Base-by-base conservation (phyloP, 2,113 vertebrate species). In the Zapornia atra region DNA sequence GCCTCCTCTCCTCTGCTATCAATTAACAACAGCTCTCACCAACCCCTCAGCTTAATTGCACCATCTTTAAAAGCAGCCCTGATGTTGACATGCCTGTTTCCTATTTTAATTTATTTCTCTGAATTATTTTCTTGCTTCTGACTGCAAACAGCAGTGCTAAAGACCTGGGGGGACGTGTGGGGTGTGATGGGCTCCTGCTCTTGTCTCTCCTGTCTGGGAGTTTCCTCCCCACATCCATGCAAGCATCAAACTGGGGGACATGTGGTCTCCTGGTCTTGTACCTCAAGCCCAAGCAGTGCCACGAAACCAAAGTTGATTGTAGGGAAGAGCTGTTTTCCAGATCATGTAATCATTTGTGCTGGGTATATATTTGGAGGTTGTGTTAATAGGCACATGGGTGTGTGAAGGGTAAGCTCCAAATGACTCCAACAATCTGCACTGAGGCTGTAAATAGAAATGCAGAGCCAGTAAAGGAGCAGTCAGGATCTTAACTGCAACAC, bases 11-110 rank as follows among this genome's bases (percentile, higher is more conserved):
- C 81, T 89, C 75, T 72, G 81, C 89, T 96, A 76, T 92, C 94
- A 95, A 87, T 96, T 94, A 96, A 82, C 60, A 63, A 75, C 78
- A 92, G 91, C 69, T 94, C 73, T 87, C 77, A 36, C 86, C 65
- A 72, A 11, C 57, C 53, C 81, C 44, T 87, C 0, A 0, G 11
- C 44, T 96, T 88, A 92, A 78, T 78, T 92, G 88, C 83, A 63
- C 66, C 79, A 38, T 71, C 88, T 89, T 76, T 84, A 89, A 84
- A 66, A 87, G 65, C 83, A 69, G 34, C 79, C 79, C 66, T 92
- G 79, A 73, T 0, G 0, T 4, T 88, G 88, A 92, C 0, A 1
- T 51, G 61, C 7, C 36, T 91, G 73, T 83, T 70, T 8, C 68
- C 54, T 78, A 14, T 87, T 92, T 91, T 59, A 61, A 61, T 63